Conservation (phyloP, 2,888 invertebrate genomes). For the Neoascia interrupta region DNA sequence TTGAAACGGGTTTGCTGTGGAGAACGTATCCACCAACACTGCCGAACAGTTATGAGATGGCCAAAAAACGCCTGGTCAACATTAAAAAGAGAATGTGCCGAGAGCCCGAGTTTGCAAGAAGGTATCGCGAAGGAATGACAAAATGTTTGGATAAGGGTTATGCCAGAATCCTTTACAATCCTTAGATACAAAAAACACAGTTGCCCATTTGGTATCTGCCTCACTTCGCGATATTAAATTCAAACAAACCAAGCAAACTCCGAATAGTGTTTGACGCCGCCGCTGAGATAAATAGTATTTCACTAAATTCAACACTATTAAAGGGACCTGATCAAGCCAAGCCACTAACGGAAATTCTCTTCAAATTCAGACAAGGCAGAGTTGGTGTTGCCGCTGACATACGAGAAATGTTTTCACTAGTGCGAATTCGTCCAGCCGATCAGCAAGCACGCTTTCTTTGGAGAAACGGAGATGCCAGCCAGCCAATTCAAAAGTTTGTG, state of each 20-base stretch:
- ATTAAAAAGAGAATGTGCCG: slow-evolving; percentile 48
- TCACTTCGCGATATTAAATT: slow-evolving; percentile 71
- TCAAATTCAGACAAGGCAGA: slow-evolving; percentile 31
- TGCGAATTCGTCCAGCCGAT: slow-evolving; percentile 27
- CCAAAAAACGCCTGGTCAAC: slow-evolving; percentile 38
- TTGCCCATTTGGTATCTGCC: slow-evolving; percentile 73
- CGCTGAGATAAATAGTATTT: slow-evolving; percentile 68
- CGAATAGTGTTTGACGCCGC: slow-evolving; percentile 74
- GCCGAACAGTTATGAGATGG: slow-evolving; percentile 55
- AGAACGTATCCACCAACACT: slow-evolving; percentile 3
- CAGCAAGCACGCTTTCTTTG: slow-evolving; percentile 70
- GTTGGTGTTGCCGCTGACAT: slow-evolving; percentile 44
- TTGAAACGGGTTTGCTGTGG: slow-evolving; percentile 60
- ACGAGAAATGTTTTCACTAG: slow-evolving; percentile 35
- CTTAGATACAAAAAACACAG: too few species aligned
- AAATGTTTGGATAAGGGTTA: slow-evolving; percentile 43
- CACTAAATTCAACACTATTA: slow-evolving; percentile 72
- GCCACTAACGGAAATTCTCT: slow-evolving; percentile 17
- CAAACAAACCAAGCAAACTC: slow-evolving; percentile 71
- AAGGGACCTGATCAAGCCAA: slow-evolving; percentile 73
- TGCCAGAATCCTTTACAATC: not conserved
- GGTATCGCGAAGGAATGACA: slow-evolving; percentile 40
- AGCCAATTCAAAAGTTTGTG: slow-evolving; percentile 28
- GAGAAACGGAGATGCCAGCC: slow-evolving; percentile 45
- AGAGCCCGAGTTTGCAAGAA: slow-evolving; percentile 34